A percentile compares a stretch with the other conserved stretches of the same genome.
Evolutionary conservation across 2,888 invertebrate species (phyloP).

Genomic region (Pollenia amentaria): DNA sequence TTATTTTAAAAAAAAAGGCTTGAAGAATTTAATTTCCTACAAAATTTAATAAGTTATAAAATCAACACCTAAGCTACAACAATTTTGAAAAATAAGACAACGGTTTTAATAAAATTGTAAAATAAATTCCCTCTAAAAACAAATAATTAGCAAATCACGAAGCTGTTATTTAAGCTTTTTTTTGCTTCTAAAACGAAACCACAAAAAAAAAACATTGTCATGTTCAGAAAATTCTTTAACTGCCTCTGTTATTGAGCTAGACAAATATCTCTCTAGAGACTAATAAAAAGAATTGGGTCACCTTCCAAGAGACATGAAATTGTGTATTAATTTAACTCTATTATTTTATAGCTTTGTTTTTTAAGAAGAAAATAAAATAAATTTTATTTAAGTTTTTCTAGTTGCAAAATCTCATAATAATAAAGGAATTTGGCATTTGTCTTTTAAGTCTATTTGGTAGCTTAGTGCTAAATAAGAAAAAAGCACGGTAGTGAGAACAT

Average conservation of each 20-base stretch:
- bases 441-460: background rate
- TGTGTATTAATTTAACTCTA: background rate
- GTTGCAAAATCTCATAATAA: background rate
- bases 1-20: too few relatives aligned
- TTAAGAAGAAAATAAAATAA: background rate
- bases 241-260: background rate
- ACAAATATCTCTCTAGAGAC: constrained; percentile 16
- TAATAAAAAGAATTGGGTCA: constrained; percentile 47
- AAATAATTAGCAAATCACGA: constrained; percentile 30
- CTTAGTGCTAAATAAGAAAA: background rate
- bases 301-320: constrained; percentile 26
- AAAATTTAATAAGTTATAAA: too few relatives aligned
- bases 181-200: background rate
- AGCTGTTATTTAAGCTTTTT: constrained; percentile 7
- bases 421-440: constrained; percentile 2
- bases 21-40: too few relatives aligned
- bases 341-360: background rate
- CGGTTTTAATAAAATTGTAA: background rate
- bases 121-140: background rate
- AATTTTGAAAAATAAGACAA: background rate
- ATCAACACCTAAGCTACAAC: too few relatives aligned
- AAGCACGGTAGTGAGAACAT: background rate
- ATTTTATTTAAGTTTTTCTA: background rate
- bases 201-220: background rate
- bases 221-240: background rate